Percentiles rank a stretch among this genome's conserved stretches.
phyloP scores from a whole-genome alignment of 2,797 vertebrate genomes.

The Tachyglossus aculeatus region DNA sequence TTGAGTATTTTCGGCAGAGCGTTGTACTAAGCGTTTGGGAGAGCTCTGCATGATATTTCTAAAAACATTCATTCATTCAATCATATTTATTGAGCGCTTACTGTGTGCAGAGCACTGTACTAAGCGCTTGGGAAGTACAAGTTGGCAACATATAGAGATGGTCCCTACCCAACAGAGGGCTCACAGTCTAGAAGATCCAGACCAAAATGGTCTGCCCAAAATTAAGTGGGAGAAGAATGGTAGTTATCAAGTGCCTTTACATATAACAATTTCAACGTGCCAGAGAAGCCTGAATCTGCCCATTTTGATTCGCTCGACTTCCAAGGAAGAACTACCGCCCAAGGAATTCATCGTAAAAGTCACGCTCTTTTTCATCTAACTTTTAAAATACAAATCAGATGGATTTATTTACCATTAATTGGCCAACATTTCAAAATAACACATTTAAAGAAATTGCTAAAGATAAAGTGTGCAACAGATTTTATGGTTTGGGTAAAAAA shows the following conservation, averaged over 20 bases:
- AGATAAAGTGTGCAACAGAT: conserved; percentile 1
- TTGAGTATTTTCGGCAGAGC: too few species aligned
- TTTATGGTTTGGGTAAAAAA: background rate
- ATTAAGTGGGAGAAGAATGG: conserved; percentile 21
- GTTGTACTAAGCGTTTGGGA: too few species aligned
- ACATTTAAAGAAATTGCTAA: conserved; percentile 16
- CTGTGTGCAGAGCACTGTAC: too few species aligned
- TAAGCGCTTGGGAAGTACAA: too few species aligned
- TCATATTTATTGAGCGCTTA: too few species aligned
- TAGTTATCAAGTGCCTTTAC: conserved; percentile 35
- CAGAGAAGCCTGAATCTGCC: conserved; percentile 30
- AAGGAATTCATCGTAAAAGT: too few species aligned
- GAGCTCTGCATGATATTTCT: too few species aligned
- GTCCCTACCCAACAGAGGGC: too few species aligned
- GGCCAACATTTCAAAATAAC: conserved; percentile 18
- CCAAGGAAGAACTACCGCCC: too few species aligned
- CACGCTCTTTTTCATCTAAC: conserved; percentile 20
- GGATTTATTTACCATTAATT: conserved; percentile 21
- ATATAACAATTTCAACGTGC: conserved; percentile 37
- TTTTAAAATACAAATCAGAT: conserved; percentile 2
- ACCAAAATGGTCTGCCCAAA: conserved; percentile 20
- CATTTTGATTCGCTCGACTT: conserved; percentile 30
- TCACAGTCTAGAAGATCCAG: too few species aligned
- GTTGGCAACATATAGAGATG: too few species aligned
- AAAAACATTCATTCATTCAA: too few species aligned